Conservation (phyloP, 2,797 vertebrate genomes). For the Sitta carolinensis region DNA sequence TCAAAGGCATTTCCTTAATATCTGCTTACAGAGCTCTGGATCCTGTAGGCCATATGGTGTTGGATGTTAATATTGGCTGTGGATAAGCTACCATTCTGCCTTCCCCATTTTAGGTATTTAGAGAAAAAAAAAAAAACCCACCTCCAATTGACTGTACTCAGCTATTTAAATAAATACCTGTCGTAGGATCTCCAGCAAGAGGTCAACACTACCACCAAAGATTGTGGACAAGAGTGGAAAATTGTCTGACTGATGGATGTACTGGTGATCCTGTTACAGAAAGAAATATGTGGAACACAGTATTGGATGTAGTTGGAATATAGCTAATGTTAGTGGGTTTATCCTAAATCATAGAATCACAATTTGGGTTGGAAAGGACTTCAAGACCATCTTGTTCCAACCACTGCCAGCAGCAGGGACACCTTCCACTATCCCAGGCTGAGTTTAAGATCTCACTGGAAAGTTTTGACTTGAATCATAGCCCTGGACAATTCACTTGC, state of each 20-base stretch:
- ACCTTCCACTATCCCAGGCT: neutral
- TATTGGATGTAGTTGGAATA: neutral
- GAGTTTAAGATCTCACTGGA: neutral
- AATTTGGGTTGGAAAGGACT: neutral
- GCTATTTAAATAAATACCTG: neutral
- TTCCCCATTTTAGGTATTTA: neutral
- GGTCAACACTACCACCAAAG: neutral
- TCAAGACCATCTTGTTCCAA: neutral
- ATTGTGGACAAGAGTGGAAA: neutral
- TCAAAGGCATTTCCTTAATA: constrained; percentile 6
- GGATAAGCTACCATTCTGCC: neutral
- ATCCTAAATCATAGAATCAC: neutral
- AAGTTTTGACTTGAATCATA: neutral
- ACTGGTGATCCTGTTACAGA: accelerated
- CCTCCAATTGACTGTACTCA: accelerated
- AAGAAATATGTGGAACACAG: neutral
- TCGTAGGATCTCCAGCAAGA: neutral
- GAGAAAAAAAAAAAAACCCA: neutral
- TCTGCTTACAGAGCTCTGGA: neutral
- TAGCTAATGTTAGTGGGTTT: accelerated
- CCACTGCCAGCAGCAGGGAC: neutral
- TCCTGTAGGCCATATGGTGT: neutral
- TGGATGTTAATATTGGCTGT: neutral
- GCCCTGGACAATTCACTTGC: neutral
- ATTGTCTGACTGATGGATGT: neutral